Base-by-base conservation (phyloP, 2,113 vertebrate species). In the Cavia aperea region DNA sequence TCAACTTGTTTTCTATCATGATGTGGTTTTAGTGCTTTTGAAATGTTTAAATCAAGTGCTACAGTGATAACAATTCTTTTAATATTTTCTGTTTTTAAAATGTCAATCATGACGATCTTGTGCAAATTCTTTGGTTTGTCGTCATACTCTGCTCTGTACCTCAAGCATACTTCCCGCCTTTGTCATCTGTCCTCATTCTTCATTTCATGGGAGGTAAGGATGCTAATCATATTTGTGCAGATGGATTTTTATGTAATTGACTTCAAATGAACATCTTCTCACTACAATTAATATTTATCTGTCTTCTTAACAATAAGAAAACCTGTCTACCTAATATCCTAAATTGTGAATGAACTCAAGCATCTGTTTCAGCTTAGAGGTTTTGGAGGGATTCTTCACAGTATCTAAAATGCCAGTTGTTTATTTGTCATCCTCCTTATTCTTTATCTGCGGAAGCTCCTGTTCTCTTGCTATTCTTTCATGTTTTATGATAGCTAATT, bases 181-280 rank as follows among this genome's bases (percentile, higher is more conserved):
- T 90, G 15, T 29, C 5, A 93, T 86, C 29, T 81, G 9, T 43
- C n/a, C 21, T 4, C 21, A 14, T 89, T 87, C 81, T 43, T 93
- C 29, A 88, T 95, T 96, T 95, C 70, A 72, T 66, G 54, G 65
- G 66, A 94, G 62, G 56, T 56, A 81, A n/a, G 36, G n/a, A 65
- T 70, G 68, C 75, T 96, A 95, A 94, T 94, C 39, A 26, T 82
- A 81, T 54, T 36, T 85, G 60, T 92, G 54, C 88, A 94, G 66
- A 58, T 95, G 13, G 87, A 60, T 90, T 93, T 94, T 94, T 6
- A 0, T 18, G 93, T 3, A 93, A 43, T 31, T 88, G 31, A 63
- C 83, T 78, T 36, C 5, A 93, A 94, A 96, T 90, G 78, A 94
- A 91, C 51, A 89, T 95, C 4, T 58, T 90, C 81, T 66, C 13